Evolutionary conservation across 2,797 vertebrate genomes (phyloP).

Genomic region (Tragelaphus eurycerus): DNA sequence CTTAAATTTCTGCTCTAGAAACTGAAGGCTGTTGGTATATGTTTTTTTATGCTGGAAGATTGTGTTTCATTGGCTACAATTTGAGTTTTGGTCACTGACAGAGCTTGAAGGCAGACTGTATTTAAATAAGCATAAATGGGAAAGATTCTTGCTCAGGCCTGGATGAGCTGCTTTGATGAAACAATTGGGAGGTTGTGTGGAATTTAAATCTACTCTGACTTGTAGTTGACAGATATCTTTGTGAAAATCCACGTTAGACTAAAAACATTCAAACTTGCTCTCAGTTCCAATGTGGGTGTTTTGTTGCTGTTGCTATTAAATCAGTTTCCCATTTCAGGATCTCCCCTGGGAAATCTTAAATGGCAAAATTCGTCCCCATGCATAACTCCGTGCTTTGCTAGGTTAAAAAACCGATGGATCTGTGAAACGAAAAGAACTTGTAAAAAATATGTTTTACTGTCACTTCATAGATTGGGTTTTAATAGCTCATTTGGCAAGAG

Average conservation of each 20-base stretch:
- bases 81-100: background rate
- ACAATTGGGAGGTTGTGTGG: background rate
- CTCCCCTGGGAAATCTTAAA: background rate
- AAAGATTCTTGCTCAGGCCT: background rate
- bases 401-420: background rate
- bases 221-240: background rate
- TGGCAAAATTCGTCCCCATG: background rate
- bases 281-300: background rate
- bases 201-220: background rate
- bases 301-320: background rate
- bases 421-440: background rate
- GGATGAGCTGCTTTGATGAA: background rate
- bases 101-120: background rate
- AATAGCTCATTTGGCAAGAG: background rate
- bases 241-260: background rate
- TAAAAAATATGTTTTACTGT: background rate
- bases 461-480: background rate
- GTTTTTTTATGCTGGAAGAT: background rate
- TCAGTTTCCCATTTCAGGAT: background rate
- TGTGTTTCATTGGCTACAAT: background rate
- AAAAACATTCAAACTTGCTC: background rate
- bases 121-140: background rate
- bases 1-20: background rate
- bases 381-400: background rate
- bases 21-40: background rate